Base-by-base conservation (phyloP, 1,140 invertebrate genomes). In the Trachymyrmex septentrionalis region DNA sequence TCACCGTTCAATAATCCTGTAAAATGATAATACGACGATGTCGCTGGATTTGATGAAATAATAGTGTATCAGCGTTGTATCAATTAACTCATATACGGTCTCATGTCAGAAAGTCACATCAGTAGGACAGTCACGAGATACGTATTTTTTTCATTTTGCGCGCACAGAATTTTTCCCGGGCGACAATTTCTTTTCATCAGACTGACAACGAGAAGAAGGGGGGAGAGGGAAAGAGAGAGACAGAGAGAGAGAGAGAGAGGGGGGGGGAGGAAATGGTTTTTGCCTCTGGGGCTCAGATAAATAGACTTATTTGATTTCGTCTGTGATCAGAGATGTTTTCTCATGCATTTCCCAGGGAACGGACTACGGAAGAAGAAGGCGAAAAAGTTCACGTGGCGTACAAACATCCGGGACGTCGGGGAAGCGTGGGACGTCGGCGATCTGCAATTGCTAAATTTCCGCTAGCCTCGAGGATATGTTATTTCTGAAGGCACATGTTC, bases 281-380 rank as follows among this genome's bases (percentile, higher is more conserved):
- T 77, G 38, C 38, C 24, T 34, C 69, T 73, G 55, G 38, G 38
- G 55, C 55, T 27, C 55, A 24, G 38, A 69, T 61, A 84, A 84
- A 84, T 84, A 73, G 24, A 84, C 50, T 75, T 84, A 84, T 73
- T 61, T n/a, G 55, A 84, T 73, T 84, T 27, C 38, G 38, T 61
- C 24, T 84, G 27, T n/a, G 38, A 50, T 73, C 55, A 57, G 21
- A 27, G 19, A 34, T 84, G 21, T 84, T 75, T 30, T 75, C 67
- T 61, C 27, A 19, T 30, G 12, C 55, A 27, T 84, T 50, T 75
- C 75, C 55, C 80, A 82, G 67, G 6, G 0, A 7, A n/a, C 6
- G 7, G 63, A 69, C 12, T 34, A 34, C 30, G 80, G 14, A 21
- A 21, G 19, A 34, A 38, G 19, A 30, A 61, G 38, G 38, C 19